Conservation (phyloP, 37 sponge, comb jelly and placozoan genomes). For the Geodia barretti region DNA sequence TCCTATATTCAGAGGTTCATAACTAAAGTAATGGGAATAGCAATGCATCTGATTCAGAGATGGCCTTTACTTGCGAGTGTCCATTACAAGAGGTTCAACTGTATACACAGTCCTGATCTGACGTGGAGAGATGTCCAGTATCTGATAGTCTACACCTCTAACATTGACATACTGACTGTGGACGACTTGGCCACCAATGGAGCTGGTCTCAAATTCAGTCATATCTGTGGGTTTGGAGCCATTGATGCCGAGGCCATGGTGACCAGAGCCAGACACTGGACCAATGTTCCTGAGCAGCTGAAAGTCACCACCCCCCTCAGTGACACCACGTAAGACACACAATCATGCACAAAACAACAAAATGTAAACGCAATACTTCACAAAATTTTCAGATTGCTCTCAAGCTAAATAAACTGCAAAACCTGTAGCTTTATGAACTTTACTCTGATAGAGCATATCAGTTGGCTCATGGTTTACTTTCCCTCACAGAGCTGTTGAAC, state of each 20-base stretch:
- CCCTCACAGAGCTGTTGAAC: not conserved
- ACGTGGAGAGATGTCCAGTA: slow-evolving; percentile 97
- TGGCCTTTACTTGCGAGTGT: not conserved
- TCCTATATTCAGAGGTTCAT: no score
- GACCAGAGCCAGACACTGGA: slow-evolving; percentile 83
- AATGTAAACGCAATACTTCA: not conserved
- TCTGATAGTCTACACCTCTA: slow-evolving; percentile 74
- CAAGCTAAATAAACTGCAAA: no score
- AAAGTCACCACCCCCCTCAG: not conserved
- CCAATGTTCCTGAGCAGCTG: slow-evolving; percentile 53
- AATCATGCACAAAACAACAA: not conserved
- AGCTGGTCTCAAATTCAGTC: slow-evolving; percentile 69
- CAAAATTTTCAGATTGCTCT: no score
- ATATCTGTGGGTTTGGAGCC: slow-evolving; percentile 90
- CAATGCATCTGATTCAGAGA: no score
- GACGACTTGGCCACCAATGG: slow-evolving; percentile 73
- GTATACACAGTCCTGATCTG: slow-evolving; percentile 67
- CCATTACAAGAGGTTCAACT: not conserved
- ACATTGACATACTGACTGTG: slow-evolving; percentile 8
- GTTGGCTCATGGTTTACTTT: no score
- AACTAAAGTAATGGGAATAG: no score
- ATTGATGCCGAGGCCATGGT: slow-evolving; percentile 89
- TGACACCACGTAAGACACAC: not conserved
- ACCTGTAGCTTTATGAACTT: no score
- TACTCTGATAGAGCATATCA: no score